A percentile compares a stretch with the other conserved stretches of the same genome.
Conservation (phyloP, 2,888 invertebrate species). For the Calliscelio sp. region DNA sequence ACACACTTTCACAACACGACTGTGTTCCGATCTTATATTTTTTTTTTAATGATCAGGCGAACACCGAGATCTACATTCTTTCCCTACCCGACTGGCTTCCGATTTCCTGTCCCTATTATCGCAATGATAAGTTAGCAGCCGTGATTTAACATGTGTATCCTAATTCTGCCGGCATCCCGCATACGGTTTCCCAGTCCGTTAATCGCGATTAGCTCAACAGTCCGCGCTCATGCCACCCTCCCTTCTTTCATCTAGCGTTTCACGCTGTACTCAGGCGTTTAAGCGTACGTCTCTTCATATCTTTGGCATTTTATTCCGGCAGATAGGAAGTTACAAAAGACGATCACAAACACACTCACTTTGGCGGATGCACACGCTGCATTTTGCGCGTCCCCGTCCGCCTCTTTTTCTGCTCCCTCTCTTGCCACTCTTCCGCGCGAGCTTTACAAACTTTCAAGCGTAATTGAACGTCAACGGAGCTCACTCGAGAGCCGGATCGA, state of each 20-base stretch:
- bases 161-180: neutral
- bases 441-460: slow-evolving; percentile 81
- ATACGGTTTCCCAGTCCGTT: neutral
- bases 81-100: too few relatives aligned
- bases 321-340: slow-evolving; percentile 83
- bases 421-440: slow-evolving; percentile 59
- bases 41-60: too few relatives aligned
- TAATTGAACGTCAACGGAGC: slow-evolving; percentile 83
- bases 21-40: too few relatives aligned
- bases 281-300: slow-evolving; percentile 66
- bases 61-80: too few relatives aligned
- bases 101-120: too few relatives aligned
- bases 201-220: slow-evolving; percentile 34
- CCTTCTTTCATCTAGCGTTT: neutral
- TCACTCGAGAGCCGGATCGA: slow-evolving; percentile 72
- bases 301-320: slow-evolving; percentile 64
- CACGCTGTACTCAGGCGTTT: slow-evolving; percentile 50
- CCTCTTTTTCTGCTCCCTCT: slow-evolving; percentile 42
- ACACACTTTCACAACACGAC: too few relatives aligned
- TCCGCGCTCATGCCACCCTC: neutral
- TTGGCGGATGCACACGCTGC: slow-evolving; percentile 68
- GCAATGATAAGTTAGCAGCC: neutral
- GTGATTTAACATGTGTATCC: slow-evolving; percentile 3
- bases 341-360: slow-evolving; percentile 73
- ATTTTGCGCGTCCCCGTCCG: slow-evolving; percentile 50